Evolutionary conservation across 2,797 vertebrate species (phyloP).

Genomic region (Zenarchopterus dispar): DNA sequence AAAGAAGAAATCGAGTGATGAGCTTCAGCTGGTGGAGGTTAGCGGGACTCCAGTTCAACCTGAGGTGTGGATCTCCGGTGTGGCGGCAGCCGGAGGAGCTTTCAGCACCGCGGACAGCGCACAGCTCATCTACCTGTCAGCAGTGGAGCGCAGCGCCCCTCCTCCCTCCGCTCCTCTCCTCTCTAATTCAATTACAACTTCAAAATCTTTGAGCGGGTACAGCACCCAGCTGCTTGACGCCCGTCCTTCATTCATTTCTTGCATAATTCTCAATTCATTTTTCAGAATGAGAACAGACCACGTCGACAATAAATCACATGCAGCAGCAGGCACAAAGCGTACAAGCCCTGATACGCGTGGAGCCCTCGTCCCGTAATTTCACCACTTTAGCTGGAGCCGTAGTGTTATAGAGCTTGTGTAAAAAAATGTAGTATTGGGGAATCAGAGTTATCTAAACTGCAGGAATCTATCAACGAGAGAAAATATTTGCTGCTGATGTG

Average conservation of each 20-base stretch:
- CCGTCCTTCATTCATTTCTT: background rate
- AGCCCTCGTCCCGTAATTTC: background rate
- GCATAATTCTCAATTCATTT: background rate
- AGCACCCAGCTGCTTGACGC: constrained; percentile 1
- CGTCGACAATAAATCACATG: too few species aligned
- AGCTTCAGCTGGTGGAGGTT: constrained; percentile 7
- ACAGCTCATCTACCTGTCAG: constrained; percentile 75
- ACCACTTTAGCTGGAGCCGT: too few species aligned
- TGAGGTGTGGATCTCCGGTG: constrained; percentile 65
- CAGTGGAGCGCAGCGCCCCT: constrained; percentile 56
- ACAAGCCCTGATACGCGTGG: background rate
- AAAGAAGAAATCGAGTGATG: constrained; percentile 1
- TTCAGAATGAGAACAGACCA: constrained; percentile 10
- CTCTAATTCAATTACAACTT: constrained; percentile 50
- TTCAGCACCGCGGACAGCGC: constrained; percentile 81
- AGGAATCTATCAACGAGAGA: background rate
- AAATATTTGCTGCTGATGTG: background rate
- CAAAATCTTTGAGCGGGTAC: constrained; percentile 23
- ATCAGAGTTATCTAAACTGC: background rate
- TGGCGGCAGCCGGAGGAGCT: constrained; percentile 52
- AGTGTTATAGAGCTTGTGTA: too few species aligned
- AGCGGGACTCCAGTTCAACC: constrained; percentile 34
- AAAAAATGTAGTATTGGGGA: too few species aligned
- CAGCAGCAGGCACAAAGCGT: too few species aligned
- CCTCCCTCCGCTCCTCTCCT: constrained; percentile 20